Evolutionary conservation across 1,140 invertebrate genomes (phyloP), one percentile per base, ranked within the genome.

Genomic region (Steinernema feltiae): DNA sequence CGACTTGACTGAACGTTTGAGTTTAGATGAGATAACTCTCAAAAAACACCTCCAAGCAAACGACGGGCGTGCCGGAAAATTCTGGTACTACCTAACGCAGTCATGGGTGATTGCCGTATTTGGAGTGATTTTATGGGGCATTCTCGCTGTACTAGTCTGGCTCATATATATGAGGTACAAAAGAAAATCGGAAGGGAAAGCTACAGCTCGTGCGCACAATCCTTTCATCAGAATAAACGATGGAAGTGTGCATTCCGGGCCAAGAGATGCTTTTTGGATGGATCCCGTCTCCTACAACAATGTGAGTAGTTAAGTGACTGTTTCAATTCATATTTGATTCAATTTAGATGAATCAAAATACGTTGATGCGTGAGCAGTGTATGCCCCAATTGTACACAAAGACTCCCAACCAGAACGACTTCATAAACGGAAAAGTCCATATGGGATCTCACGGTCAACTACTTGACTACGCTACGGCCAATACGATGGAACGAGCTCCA

Each of bases 191-290:
- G 53, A n/a, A 3, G 53, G 53, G 24, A 63, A 63, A 27, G 53
- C 15, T 3, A 27, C 53, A 12, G 3, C 53, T 17, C 53, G 53
- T 17, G 53, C 15, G 15, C 53, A 63, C 53, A 63, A 63, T 63
- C 80, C 83, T 48, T 84, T 84, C 35, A 84, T 84, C n/a, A 83
- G 84, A 78, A 84, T 84, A 32, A 80, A 83, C 41, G 82, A 84
- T 53, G 82, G 82, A 24, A 82, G 80, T 77, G 83, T 84, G n/a
- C 76, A 72, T 30, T 75, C 75, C 74, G 70, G 71, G 30, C 21
- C 73, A 18, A 35, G 24, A 72, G 77, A 82, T 32, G 79, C 80
- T 30, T 79, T 83, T 74, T 82, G 81, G 79, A 69, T 76, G 17
- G 63, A 76, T 0, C 81, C 83, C 31, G 46, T 77, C 15, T 72